phyloP scores from a whole-genome alignment of 2,113 vertebrate genomes.

The Embiotoca jacksoni region DNA sequence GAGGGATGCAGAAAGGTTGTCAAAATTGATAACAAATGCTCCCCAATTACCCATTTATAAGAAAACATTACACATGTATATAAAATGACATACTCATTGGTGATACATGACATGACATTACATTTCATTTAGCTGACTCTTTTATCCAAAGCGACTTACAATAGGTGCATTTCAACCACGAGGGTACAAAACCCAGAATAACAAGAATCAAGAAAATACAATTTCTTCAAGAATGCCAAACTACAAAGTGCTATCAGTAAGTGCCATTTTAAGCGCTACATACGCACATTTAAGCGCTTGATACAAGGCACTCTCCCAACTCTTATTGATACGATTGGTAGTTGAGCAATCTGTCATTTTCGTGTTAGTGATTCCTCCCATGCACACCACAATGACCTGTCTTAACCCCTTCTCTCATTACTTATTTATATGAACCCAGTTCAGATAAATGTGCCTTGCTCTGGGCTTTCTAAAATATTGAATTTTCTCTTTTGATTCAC shows the following conservation, averaged over 20 bases:
- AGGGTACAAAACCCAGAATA: no score
- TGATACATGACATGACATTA: neutral
- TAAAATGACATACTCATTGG: neutral
- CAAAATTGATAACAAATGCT: neutral
- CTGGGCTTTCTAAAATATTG: constrained; percentile 56
- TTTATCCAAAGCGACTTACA: no score
- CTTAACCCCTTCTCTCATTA: constrained; percentile 51
- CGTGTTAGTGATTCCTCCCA: constrained; percentile 28
- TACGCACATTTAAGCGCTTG: no score
- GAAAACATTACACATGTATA: neutral
- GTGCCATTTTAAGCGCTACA: no score
- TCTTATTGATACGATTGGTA: constrained; percentile 17
- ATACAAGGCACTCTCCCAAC: neutral
- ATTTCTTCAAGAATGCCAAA: no score
- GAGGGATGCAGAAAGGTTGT: neutral
- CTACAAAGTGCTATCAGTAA: no score
- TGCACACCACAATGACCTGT: constrained; percentile 26
- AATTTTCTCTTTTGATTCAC: constrained; percentile 59
- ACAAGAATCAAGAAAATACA: no score
- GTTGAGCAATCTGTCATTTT: constrained; percentile 5
- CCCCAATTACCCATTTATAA: constrained; percentile 23
- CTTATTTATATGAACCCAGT: constrained; percentile 53
- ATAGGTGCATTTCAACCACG: no score
- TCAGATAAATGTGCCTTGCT: constrained; percentile 51
- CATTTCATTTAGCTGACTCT: no score